phyloP scores from a whole-genome alignment of 2,113 vertebrate species.

The Nothoprocta pentlandii region DNA sequence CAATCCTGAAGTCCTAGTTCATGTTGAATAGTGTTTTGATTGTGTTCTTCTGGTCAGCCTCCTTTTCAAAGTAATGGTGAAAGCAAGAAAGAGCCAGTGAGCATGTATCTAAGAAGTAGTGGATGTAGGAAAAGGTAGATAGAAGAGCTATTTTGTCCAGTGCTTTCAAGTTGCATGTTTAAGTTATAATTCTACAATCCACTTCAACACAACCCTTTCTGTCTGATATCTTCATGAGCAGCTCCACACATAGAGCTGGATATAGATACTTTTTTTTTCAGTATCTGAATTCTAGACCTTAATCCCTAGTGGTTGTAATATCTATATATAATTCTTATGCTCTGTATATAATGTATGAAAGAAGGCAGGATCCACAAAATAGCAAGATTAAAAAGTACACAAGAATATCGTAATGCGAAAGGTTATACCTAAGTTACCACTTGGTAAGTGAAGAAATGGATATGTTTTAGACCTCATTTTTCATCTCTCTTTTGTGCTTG shows the following conservation, averaged over 20 bases:
- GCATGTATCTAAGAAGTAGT: no score
- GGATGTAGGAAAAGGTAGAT: background rate
- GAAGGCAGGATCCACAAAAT: background rate
- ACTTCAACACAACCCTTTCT: background rate
- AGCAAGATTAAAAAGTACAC: no score
- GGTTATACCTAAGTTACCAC: background rate
- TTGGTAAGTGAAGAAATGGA: background rate
- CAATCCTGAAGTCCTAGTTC: no score
- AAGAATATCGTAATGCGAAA: background rate
- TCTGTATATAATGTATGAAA: background rate
- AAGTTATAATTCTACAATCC: background rate
- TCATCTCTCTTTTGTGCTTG: background rate
- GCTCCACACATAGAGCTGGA: background rate
- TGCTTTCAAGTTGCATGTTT: background rate
- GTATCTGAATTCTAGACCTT: background rate
- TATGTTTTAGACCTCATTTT: rapidly evolving
- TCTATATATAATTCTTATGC: background rate
- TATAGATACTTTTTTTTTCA: background rate
- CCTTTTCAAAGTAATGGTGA: no score
- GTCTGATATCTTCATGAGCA: background rate
- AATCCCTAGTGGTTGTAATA: background rate
- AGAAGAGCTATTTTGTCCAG: background rate
- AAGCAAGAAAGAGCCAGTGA: no score
- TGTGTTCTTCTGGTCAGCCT: no score
- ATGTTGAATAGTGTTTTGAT: no score